Evolutionary conservation across 2,797 vertebrate species (phyloP).

Genomic region (Phataginus tricuspis): DNA sequence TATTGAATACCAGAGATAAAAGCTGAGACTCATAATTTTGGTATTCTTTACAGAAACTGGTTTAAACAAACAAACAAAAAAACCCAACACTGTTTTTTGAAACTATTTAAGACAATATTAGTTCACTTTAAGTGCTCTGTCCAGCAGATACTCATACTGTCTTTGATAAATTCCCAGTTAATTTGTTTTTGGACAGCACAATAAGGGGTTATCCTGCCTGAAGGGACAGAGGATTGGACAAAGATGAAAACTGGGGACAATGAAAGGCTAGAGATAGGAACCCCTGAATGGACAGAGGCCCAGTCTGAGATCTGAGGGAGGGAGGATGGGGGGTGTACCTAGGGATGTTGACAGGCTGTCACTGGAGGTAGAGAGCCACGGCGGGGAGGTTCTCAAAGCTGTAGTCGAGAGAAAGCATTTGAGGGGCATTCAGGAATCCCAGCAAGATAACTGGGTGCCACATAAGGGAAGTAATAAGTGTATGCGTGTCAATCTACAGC

Average conservation of each 20-base stretch:
- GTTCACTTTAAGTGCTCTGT: background rate
- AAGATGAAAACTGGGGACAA: background rate
- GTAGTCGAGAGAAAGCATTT: background rate
- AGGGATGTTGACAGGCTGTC: background rate
- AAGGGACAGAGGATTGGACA: background rate
- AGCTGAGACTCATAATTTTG: background rate
- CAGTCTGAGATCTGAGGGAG: background rate
- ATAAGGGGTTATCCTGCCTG: background rate
- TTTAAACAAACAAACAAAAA: background rate
- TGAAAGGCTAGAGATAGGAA: background rate
- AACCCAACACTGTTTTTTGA: background rate
- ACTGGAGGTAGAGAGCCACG: background rate
- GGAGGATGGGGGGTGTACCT: accelerated
- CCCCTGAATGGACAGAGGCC: too few species aligned
- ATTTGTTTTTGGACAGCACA: background rate
- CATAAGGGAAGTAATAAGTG: background rate
- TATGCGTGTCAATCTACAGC: background rate
- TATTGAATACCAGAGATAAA: background rate
- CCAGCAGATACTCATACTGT: background rate
- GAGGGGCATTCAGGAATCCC: background rate
- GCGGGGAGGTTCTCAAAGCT: background rate
- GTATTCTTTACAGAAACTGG: background rate
- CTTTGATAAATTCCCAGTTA: background rate
- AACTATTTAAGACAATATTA: background rate
- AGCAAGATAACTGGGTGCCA: background rate